These are phyloP conservation scores for Neogobius melanostomus DNA, from an alignment of 2,113 vertebrate species.

Conservation along the genomic window DNA sequence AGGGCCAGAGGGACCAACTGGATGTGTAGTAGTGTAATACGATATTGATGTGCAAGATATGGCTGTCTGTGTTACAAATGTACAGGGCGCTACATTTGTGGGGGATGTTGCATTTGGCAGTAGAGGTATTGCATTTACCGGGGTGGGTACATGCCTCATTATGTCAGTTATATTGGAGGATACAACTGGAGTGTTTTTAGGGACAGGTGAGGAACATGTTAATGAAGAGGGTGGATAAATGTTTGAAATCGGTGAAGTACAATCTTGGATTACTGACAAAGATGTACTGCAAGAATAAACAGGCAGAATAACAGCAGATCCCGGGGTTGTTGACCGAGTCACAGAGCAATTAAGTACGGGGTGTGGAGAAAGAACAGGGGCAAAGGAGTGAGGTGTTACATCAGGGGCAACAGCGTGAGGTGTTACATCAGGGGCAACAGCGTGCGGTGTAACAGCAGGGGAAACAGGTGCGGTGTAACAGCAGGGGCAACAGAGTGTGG, in stretches of 20 bases:
- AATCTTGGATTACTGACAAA: conserved; percentile 28
- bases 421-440: background rate
- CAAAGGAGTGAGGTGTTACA: background rate
- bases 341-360: conserved; percentile 46
- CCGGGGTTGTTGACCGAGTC: conserved; percentile 40
- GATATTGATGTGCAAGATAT: conserved; percentile 72
- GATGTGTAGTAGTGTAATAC: conserved; percentile 66
- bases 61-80: conserved; percentile 70
- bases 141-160: conserved; percentile 7
- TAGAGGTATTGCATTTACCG: conserved; percentile 29
- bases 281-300: conserved; percentile 28
- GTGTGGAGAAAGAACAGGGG: background rate
- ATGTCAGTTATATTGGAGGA: conserved; percentile 16
- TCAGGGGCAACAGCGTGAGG: background rate
- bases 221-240: conserved; percentile 11
- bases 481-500: background rate
- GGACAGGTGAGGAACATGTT: conserved; percentile 17
- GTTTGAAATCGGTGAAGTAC: conserved; percentile 25
- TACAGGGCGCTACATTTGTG: conserved; percentile 48
- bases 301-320: conserved; percentile 28
- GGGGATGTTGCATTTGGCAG: conserved; percentile 26
- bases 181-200: conserved; percentile 3
- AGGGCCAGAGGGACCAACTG: conserved; percentile 31
- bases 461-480: background rate
- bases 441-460: background rate